phyloP scores from a whole-genome alignment of 2,797 vertebrate species.

The Protonibea diacanthus region DNA sequence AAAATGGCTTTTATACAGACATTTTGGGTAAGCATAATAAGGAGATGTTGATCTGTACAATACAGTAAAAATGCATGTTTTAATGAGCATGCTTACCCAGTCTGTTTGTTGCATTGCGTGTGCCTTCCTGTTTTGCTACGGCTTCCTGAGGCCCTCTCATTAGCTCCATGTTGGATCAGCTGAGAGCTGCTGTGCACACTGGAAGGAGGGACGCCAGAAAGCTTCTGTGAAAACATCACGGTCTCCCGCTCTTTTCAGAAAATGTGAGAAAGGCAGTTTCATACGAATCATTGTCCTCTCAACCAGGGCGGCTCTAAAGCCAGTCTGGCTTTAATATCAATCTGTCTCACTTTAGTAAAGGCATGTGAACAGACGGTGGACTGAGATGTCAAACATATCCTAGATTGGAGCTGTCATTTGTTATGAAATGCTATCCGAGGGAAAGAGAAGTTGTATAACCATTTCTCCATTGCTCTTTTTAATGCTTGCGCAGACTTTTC shows the following conservation, averaged over 20 bases:
- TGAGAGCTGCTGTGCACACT: conserved; percentile 35
- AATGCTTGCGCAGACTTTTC: conserved; percentile 39
- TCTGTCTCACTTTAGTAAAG: conserved; percentile 29
- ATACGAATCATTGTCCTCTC: background rate
- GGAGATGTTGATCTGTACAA: background rate
- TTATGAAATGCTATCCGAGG: conserved; percentile 46
- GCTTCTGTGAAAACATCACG: conserved; percentile 49
- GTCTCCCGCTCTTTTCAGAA: background rate
- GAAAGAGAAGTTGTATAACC: conserved; percentile 25
- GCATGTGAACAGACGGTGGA: conserved; percentile 27
- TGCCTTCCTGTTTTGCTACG: conserved; percentile 37
- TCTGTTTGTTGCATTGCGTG: conserved; percentile 10
- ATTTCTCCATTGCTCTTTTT: conserved; percentile 9
- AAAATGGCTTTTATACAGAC: background rate
- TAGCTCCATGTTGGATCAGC: conserved; percentile 60
- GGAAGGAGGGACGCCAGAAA: conserved; percentile 14
- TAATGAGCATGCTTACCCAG: background rate
- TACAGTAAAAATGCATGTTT: background rate
- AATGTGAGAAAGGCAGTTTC: conserved; percentile 50
- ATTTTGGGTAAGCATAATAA: background rate
- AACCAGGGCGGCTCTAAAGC: background rate
- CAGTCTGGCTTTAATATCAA: conserved; percentile 46
- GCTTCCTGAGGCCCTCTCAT: conserved; percentile 42
- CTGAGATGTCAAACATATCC: conserved; percentile 48
- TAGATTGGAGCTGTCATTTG: conserved; percentile 50